Evolutionary conservation across 2,888 invertebrate genomes (phyloP).

Genomic region (Steinernema carpocapsae): DNA sequence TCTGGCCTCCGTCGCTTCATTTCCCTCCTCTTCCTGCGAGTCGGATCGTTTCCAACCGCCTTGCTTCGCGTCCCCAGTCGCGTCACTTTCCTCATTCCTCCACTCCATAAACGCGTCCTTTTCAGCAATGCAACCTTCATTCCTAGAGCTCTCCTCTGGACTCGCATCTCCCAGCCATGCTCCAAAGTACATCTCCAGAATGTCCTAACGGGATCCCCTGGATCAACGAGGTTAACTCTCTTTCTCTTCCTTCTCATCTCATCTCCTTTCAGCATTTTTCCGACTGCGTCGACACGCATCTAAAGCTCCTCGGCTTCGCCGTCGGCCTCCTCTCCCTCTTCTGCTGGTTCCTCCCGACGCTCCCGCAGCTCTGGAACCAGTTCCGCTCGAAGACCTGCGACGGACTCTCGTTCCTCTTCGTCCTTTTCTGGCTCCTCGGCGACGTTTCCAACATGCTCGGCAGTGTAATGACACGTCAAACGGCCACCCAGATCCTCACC

Average conservation of each 20-base stretch:
- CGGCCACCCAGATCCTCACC: not conserved
- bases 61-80: too few species aligned
- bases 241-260: not conserved
- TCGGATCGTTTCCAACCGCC: too few species aligned
- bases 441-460: conserved; percentile 71
- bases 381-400: conserved; percentile 42
- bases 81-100: too few species aligned
- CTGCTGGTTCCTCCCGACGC: conserved; percentile 57
- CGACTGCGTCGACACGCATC: conserved; percentile 62
- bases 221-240: conserved; percentile 53
- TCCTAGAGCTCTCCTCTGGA: too few species aligned
- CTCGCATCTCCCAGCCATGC: too few species aligned
- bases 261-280: conserved; percentile 50
- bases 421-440: conserved; percentile 69
- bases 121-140: too few species aligned
- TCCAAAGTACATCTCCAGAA: too few species aligned
- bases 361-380: conserved; percentile 44
- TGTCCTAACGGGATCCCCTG: conserved; percentile 57
- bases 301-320: conserved; percentile 74
- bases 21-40: too few species aligned
- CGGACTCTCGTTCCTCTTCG: conserved; percentile 64
- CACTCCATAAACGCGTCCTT: too few species aligned
- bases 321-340: conserved; percentile 60
- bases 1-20: too few species aligned
- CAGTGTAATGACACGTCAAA: conserved; percentile 69